Base-by-base conservation (phyloP, 2,113 vertebrate genomes). In the Lathamus discolor region DNA sequence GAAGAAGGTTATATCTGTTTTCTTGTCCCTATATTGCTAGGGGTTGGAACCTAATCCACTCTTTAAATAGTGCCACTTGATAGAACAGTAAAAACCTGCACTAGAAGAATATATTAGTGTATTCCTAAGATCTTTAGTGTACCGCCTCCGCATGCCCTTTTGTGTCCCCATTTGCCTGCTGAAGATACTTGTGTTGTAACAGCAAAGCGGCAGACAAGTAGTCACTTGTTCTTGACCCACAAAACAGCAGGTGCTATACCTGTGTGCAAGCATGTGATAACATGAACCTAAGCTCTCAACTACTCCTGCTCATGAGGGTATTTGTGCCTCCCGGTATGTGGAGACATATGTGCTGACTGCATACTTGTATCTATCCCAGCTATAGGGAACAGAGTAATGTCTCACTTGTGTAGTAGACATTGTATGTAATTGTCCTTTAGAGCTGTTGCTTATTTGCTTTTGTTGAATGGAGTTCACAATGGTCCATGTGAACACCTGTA, bases 231-330 rank as follows among this genome's bases (percentile, higher is more conserved):
- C 52, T 62, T 82, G 67, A 73, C 68, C 68, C 77, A 51, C 61
- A 51, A 43, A 89, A 72, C 66, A 91, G 88, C 95, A 94, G 91
- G 86, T 94, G 95, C 69, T 86, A 6, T 78, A 93, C 79, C 76
- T 93, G n/a, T 7, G 6, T 54, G 61, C 68, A 55, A 19, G 57
- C 87, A 2, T 90, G 85, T 43, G 94, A 92, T 96, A 92, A 80
- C 82, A 75, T 15, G 79, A 88, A 82, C 48, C 7, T 28, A 39
- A 80, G 55, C 59, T 46, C 72, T 83, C 29, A 54, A 13, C 33
- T 91, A 1, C 28, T 79, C 10, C 39, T 80, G 68, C 67, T 57
- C 46, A 27, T 63, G 67, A 68, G 55, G 23, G 7, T 55, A 24
- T 70, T 81, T 74, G 11, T 77, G 33, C 51, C 41, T 48, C 64